Base-by-base conservation (phyloP, 2,797 vertebrate genomes). In the Acrocephalus scirpaceus region DNA sequence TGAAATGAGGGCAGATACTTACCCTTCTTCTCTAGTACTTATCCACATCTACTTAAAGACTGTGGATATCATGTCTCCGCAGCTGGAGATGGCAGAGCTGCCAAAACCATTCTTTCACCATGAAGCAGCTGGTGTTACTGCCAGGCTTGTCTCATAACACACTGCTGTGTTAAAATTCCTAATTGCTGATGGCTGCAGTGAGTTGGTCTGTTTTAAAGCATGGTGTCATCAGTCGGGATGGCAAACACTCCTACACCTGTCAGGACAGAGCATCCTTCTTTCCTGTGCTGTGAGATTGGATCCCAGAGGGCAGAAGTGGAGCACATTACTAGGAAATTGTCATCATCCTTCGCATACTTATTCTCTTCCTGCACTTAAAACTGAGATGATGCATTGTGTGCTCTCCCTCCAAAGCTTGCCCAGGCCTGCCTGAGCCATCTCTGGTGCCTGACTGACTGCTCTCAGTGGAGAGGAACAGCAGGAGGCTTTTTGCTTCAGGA, bases 61-160 rank as follows among this genome's bases (percentile, higher is more conserved):
- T 83, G 3, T 71, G 61, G 53, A 7, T 83, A 13, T 58, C 69
- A 3, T 3, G 15, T 65, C 80, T 73, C 66, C 67, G 45, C 93
- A 92, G 70, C 72, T 87, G 61, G 72, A 94, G 54, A 45, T 80
- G 66, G n/a, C 82, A 73, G 36, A 75, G 56, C 77, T 94, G 92
- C 86, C 86, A 90, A 88, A 77, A 32, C 76, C 70, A 23, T 87
- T 75, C 85, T 76, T 90, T 87, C 11, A 40, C 36, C 16, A 2
- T 67, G 88, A 76, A 96, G 81, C 72, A 89, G 75, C 69, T 86
- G 78, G 32, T 79, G 57, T 91, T 65, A 8, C 66, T 86, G 75
- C 51, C 85, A 80, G 85, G 57, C 53, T 80, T 73, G 50, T 73
- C 88, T 95, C 58, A 3, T n/a, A 75, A 30, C 65, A 58, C 10